These are phyloP conservation scores for Epirrhoe tristata DNA, from an alignment of 2,888 invertebrate species.

Conservation along the genomic window DNA sequence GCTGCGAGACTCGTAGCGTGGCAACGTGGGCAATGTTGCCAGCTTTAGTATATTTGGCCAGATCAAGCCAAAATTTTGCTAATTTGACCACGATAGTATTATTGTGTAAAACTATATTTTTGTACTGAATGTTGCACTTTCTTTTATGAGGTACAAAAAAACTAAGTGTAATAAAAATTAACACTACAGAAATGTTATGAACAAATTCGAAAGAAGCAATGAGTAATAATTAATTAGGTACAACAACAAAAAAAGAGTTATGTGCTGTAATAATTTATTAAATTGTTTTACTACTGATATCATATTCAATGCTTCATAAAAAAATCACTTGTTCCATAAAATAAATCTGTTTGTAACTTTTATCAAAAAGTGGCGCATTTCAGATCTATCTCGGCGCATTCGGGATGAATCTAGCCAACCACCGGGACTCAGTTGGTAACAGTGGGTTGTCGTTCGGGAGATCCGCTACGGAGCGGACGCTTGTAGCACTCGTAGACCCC, in stretches of 20 bases:
- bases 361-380: conserved; percentile 19
- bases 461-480: conserved; percentile 80
- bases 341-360: background rate
- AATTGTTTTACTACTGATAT: background rate
- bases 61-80: background rate
- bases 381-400: conserved; percentile 17
- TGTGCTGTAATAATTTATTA: background rate
- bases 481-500: conserved; percentile 59
- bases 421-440: conserved; percentile 26
- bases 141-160: no score
- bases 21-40: conserved; percentile 66
- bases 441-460: conserved; percentile 73
- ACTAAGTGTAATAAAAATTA: no score
- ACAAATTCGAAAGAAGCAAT: no score
- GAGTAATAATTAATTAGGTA: no score
- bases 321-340: background rate
- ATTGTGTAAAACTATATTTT: background rate
- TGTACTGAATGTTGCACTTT: background rate
- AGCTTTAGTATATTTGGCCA: conserved; percentile 2
- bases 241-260: background rate
- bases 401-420: conserved; percentile 27
- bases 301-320: background rate
- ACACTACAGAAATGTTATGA: no score
- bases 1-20: conserved; percentile 83
- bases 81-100: background rate